These are phyloP conservation scores for Biston stratarius DNA, from an alignment of 2,888 invertebrate genomes.

Conservation along the genomic window DNA sequence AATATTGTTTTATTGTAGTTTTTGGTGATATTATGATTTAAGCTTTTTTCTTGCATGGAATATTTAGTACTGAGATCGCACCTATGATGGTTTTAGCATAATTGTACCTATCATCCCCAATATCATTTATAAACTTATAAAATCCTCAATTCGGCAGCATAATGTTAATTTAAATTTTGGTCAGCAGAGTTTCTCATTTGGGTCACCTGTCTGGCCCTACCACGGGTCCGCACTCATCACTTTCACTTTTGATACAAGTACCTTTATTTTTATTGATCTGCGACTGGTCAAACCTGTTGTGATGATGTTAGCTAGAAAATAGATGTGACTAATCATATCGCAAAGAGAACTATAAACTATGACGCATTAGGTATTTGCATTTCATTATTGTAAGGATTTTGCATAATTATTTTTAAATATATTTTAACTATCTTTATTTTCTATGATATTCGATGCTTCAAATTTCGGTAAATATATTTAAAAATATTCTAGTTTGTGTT, in stretches of 20 bases:
- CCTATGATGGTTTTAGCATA: no score
- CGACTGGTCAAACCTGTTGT: background rate
- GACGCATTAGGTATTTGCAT: background rate
- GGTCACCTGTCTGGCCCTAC: constrained; percentile 46
- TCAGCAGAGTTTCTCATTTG: constrained; percentile 42
- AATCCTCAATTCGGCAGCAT: background rate
- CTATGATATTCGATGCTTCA: background rate
- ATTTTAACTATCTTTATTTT: background rate
- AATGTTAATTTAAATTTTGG: constrained; percentile 45
- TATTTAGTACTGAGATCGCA: no score
- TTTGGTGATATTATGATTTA: no score
- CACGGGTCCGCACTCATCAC: constrained; percentile 39
- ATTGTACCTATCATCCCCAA: no score
- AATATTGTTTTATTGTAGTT: no score
- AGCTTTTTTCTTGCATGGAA: no score
- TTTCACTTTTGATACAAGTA: constrained; percentile 39
- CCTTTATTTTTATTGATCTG: background rate
- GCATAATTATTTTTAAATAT: background rate
- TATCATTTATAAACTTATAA: no score
- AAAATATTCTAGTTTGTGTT: no score
- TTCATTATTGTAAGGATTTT: no score
- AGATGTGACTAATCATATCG: constrained; percentile 1
- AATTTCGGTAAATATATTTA: no score
- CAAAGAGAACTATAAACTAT: background rate
- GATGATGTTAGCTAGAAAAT: constrained; percentile 1